phyloP scores from a whole-genome alignment of 2,888 invertebrate genomes.

The Rhyacophila evoluta region DNA sequence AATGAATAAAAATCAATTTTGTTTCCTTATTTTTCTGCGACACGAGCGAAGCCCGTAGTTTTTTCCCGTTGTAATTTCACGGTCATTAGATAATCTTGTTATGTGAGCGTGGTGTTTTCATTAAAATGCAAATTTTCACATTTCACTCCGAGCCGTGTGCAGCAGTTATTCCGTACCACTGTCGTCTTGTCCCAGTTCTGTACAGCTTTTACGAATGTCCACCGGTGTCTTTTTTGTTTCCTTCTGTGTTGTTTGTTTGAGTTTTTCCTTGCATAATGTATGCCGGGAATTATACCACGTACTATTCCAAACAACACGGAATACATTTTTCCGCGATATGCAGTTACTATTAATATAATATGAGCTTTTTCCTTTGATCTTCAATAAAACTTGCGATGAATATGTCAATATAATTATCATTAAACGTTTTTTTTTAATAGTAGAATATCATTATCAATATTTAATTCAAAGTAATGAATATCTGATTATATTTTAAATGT shows the following conservation, averaged over 20 bases:
- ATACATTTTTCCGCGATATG: background rate
- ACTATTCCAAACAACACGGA: background rate
- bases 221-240: background rate
- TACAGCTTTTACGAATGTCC: background rate
- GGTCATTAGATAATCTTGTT: constrained; percentile 61
- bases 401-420: too few relatives aligned
- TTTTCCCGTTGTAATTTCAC: constrained; percentile 57
- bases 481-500: too few relatives aligned
- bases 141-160: constrained; percentile 38
- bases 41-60: constrained; percentile 35
- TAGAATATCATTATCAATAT: too few relatives aligned
- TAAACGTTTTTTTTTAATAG: too few relatives aligned
- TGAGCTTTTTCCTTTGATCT: background rate
- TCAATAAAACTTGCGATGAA: background rate
- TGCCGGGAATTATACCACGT: background rate
- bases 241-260: background rate
- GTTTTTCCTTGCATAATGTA: background rate
- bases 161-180: too few relatives aligned
- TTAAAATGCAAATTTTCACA: constrained; percentile 69
- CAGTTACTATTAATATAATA: background rate
- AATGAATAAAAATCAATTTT: constrained; percentile 50
- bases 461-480: too few relatives aligned
- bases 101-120: constrained; percentile 67
- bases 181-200: constrained; percentile 5
- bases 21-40: constrained; percentile 25